Percentiles rank a stretch among this genome's conserved stretches.
phyloP scores from a whole-genome alignment of 2,113 vertebrate genomes.

The Zosterops lateralis region DNA sequence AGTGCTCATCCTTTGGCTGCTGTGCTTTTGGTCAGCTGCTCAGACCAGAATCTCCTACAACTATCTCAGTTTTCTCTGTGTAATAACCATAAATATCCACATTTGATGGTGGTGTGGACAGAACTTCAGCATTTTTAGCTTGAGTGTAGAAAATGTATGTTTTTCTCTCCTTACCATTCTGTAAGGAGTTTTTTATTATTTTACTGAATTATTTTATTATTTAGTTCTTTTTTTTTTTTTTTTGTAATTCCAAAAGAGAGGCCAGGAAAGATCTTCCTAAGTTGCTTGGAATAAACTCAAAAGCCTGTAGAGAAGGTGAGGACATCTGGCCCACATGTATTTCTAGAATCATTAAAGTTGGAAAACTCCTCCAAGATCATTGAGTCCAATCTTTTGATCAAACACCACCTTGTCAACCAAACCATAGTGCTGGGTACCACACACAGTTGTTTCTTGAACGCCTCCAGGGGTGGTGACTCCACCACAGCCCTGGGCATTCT shows the following conservation, averaged over 20 bases:
- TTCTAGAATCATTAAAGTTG: neutral
- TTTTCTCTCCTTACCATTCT: neutral
- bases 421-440: neutral
- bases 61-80: neutral
- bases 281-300: neutral
- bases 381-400: neutral
- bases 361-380: neutral
- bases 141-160: fast-evolving
- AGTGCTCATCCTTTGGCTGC: neutral
- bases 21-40: neutral
- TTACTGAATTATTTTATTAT: neutral
- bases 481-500: fast-evolving
- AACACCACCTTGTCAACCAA: neutral
- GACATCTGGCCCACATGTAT: neutral
- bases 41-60: neutral
- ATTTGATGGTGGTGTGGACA: neutral
- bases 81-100: neutral
- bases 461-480: neutral
- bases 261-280: neutral
- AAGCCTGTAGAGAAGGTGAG: neutral
- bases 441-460: neutral
- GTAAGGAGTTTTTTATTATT: neutral
- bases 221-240: too few species aligned
- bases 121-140: neutral
- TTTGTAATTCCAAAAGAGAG: neutral